Evolutionary conservation across 2,888 invertebrate genomes (phyloP).

Genomic region (Leptogaster cylindrica): DNA sequence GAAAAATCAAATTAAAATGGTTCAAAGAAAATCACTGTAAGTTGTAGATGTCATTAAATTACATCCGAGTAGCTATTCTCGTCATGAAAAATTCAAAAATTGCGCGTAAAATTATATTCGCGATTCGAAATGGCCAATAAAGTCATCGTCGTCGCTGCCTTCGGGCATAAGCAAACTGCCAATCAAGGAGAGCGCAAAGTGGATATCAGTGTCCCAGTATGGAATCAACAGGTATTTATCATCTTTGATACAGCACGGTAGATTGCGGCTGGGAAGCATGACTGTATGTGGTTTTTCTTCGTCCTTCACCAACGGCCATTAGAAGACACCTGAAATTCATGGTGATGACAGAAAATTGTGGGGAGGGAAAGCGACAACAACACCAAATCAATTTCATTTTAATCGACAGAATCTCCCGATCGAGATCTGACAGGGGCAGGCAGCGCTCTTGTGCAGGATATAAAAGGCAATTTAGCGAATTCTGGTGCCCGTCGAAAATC

Average conservation of each 20-base stretch:
- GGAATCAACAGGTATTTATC: conserved; percentile 14
- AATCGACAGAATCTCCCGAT: neutral
- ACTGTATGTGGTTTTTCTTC: too few species aligned
- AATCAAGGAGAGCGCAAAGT: neutral
- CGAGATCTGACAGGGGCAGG: too few species aligned
- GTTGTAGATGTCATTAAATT: neutral
- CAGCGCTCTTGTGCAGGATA: too few species aligned
- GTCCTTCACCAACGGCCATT: too few species aligned
- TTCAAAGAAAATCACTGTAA: too few species aligned
- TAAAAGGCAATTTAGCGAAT: neutral
- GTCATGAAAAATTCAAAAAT: conserved; percentile 4
- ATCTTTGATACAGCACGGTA: conserved; percentile 5
- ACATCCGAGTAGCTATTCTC: neutral
- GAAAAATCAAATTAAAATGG: too few species aligned
- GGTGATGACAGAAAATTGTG: too few species aligned
- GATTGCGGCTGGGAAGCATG: too few species aligned
- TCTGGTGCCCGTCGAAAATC: neutral
- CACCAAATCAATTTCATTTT: neutral
- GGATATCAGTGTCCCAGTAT: neutral
- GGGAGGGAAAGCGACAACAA: too few species aligned
- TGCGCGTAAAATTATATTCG: conserved; percentile 9
- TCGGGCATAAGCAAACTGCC: conserved; percentile 1
- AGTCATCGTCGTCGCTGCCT: neutral
- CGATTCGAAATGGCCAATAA: conserved; percentile 7
- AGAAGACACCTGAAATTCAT: too few species aligned